phyloP scores from a whole-genome alignment of 2,888 invertebrate species.

The Drosophila mulleri region DNA sequence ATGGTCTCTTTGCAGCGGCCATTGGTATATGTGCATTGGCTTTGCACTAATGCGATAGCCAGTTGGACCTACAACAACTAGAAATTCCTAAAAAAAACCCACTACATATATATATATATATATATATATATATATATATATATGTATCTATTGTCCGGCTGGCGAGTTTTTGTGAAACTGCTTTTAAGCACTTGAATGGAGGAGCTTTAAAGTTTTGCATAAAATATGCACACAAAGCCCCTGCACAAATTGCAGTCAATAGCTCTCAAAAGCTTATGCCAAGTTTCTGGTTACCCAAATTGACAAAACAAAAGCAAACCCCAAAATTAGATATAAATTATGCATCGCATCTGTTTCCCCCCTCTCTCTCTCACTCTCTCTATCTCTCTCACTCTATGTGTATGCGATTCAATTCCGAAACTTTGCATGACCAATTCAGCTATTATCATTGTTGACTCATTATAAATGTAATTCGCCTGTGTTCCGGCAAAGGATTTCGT shows the following conservation, averaged over 20 bases:
- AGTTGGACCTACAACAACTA: slow-evolving; percentile 28
- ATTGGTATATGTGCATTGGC: slow-evolving; percentile 57
- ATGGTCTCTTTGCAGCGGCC: slow-evolving; percentile 34
- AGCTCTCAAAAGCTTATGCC: slow-evolving; percentile 60
- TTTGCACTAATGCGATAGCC: slow-evolving; percentile 60
- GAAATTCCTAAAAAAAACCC: slow-evolving; percentile 5
- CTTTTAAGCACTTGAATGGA: slow-evolving; percentile 53
- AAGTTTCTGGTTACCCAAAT: slow-evolving; percentile 67
- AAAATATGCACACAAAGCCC: slow-evolving; percentile 70
- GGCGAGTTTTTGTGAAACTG: slow-evolving; percentile 35
- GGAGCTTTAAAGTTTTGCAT: slow-evolving; percentile 65
- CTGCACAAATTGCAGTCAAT: slow-evolving; percentile 76
- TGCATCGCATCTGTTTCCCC: slow-evolving; percentile 44
- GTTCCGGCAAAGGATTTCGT: slow-evolving; percentile 7
- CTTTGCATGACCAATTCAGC: slow-evolving; percentile 19
- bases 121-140: slow-evolving; percentile 16
- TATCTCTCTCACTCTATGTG: not conserved
- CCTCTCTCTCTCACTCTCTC: not conserved
- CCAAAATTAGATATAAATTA: slow-evolving; percentile 68
- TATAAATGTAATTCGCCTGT: not conserved
- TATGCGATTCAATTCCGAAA: slow-evolving; percentile 20
- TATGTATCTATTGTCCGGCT: slow-evolving; percentile 41
- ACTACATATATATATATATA: slow-evolving; percentile 13
- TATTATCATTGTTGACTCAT: slow-evolving; percentile 26
- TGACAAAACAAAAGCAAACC: slow-evolving; percentile 65